These are phyloP conservation scores for Catamblyrhynchus diadema DNA, from an alignment of 2,797 vertebrate genomes.

Conservation along the genomic window DNA sequence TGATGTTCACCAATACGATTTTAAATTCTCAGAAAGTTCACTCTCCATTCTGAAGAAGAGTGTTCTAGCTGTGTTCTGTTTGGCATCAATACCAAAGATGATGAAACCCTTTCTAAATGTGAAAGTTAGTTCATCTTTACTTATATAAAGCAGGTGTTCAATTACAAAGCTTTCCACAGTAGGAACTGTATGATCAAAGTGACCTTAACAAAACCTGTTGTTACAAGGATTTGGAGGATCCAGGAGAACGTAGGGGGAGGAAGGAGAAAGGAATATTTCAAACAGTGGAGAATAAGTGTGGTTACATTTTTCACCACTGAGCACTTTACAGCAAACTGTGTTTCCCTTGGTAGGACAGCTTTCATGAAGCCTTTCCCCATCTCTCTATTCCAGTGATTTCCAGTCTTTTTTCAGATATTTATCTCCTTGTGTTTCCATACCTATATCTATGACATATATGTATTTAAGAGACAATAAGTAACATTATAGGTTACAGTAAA, in stretches of 20 bases:
- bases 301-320: not conserved
- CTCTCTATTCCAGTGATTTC: not conserved
- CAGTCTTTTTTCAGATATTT: not conserved
- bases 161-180: not conserved
- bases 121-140: not conserved
- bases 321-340: not conserved
- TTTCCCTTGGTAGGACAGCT: not conserved
- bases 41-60: not conserved
- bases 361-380: not conserved
- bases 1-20: not conserved
- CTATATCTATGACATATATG: not conserved
- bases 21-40: not conserved
- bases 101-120: not conserved
- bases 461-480: not conserved
- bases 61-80: not conserved
- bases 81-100: not conserved
- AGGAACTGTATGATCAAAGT: not conserved
- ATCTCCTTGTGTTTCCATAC: not conserved
- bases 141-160: not conserved
- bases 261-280: not conserved
- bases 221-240: not conserved
- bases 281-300: not conserved
- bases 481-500: not conserved
- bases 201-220: not conserved
- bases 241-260: not conserved